Conservation (phyloP, 2,113 vertebrate species). For the Proteles cristata region DNA sequence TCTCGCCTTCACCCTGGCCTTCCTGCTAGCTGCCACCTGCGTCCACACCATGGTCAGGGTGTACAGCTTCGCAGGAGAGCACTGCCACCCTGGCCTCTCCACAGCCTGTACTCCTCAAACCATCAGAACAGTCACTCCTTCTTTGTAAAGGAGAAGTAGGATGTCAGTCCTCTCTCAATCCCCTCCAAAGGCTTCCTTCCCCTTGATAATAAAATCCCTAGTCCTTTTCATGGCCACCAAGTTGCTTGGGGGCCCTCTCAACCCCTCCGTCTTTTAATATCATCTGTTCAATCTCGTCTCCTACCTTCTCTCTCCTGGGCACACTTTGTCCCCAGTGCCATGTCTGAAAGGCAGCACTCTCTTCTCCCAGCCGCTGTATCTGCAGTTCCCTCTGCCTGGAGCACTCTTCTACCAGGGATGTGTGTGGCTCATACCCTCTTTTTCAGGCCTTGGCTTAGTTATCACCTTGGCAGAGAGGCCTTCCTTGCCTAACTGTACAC, state of each 20-base stretch:
- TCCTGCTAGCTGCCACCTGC: background rate
- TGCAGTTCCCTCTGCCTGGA: background rate
- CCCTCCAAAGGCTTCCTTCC: background rate
- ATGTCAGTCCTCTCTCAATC: background rate
- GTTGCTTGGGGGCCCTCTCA: background rate
- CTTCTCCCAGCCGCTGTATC: background rate
- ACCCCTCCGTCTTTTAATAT: background rate
- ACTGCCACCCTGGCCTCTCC: too few relatives aligned
- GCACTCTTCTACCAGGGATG: background rate
- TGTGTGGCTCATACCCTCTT: background rate
- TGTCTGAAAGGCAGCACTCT: rapidly evolving
- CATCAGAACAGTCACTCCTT: too few relatives aligned
- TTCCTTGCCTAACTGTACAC: background rate
- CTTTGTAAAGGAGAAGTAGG: background rate
- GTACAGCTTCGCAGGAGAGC: background rate
- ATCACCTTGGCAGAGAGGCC: background rate
- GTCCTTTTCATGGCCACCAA: background rate
- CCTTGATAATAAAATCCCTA: background rate
- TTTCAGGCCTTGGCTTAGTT: background rate
- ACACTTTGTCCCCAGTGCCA: background rate
- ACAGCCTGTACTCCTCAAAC: background rate
- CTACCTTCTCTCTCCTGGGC: too few relatives aligned
- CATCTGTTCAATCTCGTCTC: background rate
- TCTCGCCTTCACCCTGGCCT: background rate
- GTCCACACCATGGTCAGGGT: background rate